Percentiles rank a stretch among this genome's conserved stretches.
Evolutionary conservation across 2,797 vertebrate species (phyloP).

Genomic region (Astyanax mexicanus): DNA sequence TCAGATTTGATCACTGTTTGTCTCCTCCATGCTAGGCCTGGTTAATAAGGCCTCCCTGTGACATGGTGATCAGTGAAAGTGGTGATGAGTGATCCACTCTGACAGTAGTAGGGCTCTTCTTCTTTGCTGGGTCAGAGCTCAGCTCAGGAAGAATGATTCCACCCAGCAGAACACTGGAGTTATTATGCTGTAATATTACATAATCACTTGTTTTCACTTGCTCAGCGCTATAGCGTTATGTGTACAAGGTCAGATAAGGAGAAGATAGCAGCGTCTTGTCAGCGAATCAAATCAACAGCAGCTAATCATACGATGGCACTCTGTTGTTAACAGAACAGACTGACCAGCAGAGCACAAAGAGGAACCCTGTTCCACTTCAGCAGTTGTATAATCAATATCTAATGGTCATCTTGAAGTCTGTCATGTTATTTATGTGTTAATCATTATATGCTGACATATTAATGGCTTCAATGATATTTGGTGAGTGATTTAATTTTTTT

Average conservation of each 20-base stretch:
- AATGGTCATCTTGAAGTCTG: no score
- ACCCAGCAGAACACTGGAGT: background rate
- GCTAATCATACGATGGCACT: conserved; percentile 36
- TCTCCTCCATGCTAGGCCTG: background rate
- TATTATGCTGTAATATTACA: conserved; percentile 34
- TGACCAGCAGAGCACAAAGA: conserved; percentile 12
- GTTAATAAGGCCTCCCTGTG: background rate
- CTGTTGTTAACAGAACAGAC: conserved; percentile 10
- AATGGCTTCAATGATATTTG: no score
- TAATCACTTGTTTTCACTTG: conserved; percentile 40
- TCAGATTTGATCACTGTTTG: background rate
- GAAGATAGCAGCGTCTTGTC: conserved; percentile 34
- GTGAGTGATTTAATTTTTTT: conserved; percentile 23
- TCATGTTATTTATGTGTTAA: no score
- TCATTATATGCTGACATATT: no score
- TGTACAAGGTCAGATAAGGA: conserved; percentile 41
- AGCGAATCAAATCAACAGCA: conserved; percentile 32
- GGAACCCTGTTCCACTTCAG: background rate
- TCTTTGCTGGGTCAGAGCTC: background rate
- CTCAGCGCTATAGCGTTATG: conserved; percentile 54
- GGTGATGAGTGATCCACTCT: background rate
- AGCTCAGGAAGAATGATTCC: background rate
- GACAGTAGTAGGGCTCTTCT: background rate
- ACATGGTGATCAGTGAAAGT: background rate
- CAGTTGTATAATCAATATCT: background rate